Evolutionary conservation across 1,140 invertebrate species (phyloP).

Genomic region (Frieseomelitta varia): DNA sequence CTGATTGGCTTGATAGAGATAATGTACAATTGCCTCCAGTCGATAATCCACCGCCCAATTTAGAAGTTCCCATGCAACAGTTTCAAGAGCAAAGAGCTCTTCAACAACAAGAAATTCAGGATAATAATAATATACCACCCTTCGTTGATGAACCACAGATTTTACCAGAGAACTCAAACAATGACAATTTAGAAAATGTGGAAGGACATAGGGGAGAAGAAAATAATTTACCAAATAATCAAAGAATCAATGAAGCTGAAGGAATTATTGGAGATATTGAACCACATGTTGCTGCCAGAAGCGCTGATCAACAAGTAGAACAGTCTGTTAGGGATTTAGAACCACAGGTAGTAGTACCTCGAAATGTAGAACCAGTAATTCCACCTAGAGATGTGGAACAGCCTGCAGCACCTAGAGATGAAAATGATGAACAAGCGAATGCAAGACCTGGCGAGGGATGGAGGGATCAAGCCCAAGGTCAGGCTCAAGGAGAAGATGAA

Average conservation of each 20-base stretch:
- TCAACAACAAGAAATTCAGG: slow-evolving; percentile 70
- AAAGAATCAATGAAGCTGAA: slow-evolving; percentile 48
- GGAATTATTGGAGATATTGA: slow-evolving; percentile 40
- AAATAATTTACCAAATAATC: slow-evolving; percentile 59
- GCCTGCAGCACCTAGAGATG: slow-evolving; percentile 58
- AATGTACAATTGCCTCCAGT: slow-evolving; percentile 80
- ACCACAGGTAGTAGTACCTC: background rate
- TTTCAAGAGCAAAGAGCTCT: slow-evolving; percentile 63
- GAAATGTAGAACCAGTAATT: slow-evolving; percentile 39
- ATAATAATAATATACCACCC: slow-evolving; percentile 81
- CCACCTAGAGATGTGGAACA: slow-evolving; percentile 42
- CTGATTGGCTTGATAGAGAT: slow-evolving; percentile 94
- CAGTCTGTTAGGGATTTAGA: slow-evolving; percentile 1
- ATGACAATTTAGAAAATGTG: slow-evolving; percentile 52
- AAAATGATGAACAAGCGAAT: slow-evolving; percentile 65
- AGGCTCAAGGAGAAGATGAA: slow-evolving; percentile 85
- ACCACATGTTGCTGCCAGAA: slow-evolving; percentile 49
- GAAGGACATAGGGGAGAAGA: slow-evolving; percentile 57
- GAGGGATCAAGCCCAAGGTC: slow-evolving; percentile 78
- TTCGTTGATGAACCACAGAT: slow-evolving; percentile 73
- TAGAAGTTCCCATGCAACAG: slow-evolving; percentile 61
- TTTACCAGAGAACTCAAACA: slow-evolving; percentile 62
- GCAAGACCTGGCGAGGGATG: slow-evolving; percentile 73
- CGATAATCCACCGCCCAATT: slow-evolving; percentile 71
- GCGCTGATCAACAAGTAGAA: slow-evolving; percentile 25